Evolutionary conservation across 2,113 vertebrate genomes (phyloP).

Genomic region (Brachionichthys hirsutus): DNA sequence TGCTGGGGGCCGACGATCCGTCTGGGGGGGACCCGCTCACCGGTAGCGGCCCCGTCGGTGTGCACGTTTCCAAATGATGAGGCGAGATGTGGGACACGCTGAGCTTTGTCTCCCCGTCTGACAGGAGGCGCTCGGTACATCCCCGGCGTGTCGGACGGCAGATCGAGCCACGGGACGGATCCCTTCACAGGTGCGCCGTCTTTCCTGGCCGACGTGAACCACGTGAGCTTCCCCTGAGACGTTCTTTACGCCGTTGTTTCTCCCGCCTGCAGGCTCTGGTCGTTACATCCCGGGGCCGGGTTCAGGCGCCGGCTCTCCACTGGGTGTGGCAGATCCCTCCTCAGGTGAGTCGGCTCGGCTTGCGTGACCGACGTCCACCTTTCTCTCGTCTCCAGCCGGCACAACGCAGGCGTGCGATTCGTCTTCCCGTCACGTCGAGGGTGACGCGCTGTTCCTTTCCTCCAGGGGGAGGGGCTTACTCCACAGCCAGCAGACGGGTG

Average conservation of each 20-base stretch:
- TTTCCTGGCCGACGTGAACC: neutral
- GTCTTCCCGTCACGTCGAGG: no score
- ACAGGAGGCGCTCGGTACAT: slow-evolving; percentile 79
- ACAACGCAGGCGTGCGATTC: no score
- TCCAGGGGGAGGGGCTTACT: slow-evolving; percentile 85
- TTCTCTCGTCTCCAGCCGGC: no score
- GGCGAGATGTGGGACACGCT: neutral
- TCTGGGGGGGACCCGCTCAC: slow-evolving; percentile 89
- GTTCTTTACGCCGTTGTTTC: neutral
- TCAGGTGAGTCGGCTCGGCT: slow-evolving; percentile 78
- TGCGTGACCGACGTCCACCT: no score
- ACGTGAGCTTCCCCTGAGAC: neutral
- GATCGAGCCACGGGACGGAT: slow-evolving; percentile 64
- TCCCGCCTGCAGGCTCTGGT: slow-evolving; percentile 80
- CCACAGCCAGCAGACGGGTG: slow-evolving; percentile 65
- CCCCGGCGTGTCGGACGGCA: slow-evolving; percentile 61
- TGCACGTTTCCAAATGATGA: neutral
- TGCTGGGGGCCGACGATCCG: slow-evolving; percentile 73
- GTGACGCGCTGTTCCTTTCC: neutral
- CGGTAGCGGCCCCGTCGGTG: slow-evolving; percentile 73
- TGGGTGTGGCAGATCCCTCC: slow-evolving; percentile 82
- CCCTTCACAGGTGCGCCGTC: slow-evolving; percentile 77
- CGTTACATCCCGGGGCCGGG: slow-evolving; percentile 89
- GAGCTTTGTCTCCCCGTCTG: neutral
- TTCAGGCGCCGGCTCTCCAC: slow-evolving; percentile 51